Evolutionary conservation across 2,113 vertebrate species (phyloP).

Genomic region (Seriola quinqueradiata): DNA sequence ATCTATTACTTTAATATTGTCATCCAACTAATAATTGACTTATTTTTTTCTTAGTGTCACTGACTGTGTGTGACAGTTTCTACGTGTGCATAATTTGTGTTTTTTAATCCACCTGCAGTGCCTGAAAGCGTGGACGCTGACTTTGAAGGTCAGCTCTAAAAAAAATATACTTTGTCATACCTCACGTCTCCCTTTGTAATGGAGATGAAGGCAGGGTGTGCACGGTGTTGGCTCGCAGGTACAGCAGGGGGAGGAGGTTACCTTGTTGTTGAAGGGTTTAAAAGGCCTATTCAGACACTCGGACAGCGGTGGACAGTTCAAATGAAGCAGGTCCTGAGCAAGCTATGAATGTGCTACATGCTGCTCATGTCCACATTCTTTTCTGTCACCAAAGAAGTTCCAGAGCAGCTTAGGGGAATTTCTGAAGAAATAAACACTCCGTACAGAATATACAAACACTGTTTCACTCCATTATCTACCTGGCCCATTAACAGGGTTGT

Average conservation of each 20-base stretch:
- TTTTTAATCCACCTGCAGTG: not conserved
- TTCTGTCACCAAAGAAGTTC: constrained; percentile 21
- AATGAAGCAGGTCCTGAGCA: not conserved
- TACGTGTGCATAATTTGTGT: not conserved
- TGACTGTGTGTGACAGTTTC: not conserved
- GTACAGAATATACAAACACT: not conserved
- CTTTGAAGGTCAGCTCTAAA: constrained; percentile 31
- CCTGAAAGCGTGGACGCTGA: constrained; percentile 5
- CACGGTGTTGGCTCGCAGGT: not conserved
- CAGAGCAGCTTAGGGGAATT: not conserved
- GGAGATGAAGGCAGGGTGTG: constrained; percentile 10
- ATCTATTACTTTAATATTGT: not conserved
- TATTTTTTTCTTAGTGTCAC: not conserved
- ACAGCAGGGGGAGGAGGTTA: not conserved
- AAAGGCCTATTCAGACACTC: constrained; percentile 19
- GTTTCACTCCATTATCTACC: not conserved
- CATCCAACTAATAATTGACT: not conserved
- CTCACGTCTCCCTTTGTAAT: constrained; percentile 18
- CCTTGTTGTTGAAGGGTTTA: constrained; percentile 18
- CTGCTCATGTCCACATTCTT: not conserved
- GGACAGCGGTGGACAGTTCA: not conserved
- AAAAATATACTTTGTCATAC: constrained; percentile 8
- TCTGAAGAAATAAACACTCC: constrained; percentile 12
- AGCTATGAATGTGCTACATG: constrained; percentile 3
- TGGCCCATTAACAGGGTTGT: not conserved